Conservation (phyloP, 2,797 vertebrate species). For the Gambelia wislizenii region DNA sequence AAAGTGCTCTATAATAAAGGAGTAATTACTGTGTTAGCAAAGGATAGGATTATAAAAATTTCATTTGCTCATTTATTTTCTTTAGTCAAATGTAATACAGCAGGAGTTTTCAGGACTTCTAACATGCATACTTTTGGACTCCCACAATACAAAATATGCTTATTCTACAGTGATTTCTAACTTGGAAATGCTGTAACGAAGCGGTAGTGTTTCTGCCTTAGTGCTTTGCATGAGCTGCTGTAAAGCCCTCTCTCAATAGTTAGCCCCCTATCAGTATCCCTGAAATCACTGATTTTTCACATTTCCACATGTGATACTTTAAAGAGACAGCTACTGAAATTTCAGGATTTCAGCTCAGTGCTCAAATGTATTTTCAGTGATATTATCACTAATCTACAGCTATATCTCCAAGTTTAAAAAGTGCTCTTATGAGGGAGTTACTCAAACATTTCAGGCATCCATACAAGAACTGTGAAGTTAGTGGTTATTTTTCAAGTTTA, state of each 20-base stretch:
- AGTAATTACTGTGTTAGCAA: no score
- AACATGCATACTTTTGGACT: constrained; percentile 64
- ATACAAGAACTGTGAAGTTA: constrained; percentile 59
- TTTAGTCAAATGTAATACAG: constrained; percentile 57
- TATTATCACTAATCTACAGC: constrained; percentile 34
- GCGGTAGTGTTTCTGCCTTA: constrained; percentile 28
- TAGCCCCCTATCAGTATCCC: constrained; percentile 1
- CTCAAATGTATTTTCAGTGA: constrained; percentile 22
- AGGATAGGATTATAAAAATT: constrained; percentile 38
- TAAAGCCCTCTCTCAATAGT: constrained; percentile 53
- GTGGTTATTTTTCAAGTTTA: constrained; percentile 28
- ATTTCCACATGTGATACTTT: constrained; percentile 22
- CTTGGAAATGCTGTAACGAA: constrained; percentile 51
- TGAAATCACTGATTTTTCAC: constrained; percentile 27
- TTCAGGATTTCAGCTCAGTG: constrained; percentile 24
- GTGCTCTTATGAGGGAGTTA: constrained; percentile 27
- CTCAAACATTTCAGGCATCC: constrained; percentile 26
- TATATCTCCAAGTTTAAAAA: constrained; percentile 42
- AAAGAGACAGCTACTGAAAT: constrained; percentile 15
- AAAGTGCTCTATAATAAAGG: constrained; percentile 30
- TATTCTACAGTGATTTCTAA: constrained; percentile 65
- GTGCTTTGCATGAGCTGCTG: constrained; percentile 43
- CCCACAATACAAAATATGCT: constrained; percentile 68
- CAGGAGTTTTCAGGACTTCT: constrained; percentile 61
- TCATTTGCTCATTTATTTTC: constrained; percentile 23